Conservation (phyloP, 2,797 vertebrate genomes). For the Labroides dimidiatus region DNA sequence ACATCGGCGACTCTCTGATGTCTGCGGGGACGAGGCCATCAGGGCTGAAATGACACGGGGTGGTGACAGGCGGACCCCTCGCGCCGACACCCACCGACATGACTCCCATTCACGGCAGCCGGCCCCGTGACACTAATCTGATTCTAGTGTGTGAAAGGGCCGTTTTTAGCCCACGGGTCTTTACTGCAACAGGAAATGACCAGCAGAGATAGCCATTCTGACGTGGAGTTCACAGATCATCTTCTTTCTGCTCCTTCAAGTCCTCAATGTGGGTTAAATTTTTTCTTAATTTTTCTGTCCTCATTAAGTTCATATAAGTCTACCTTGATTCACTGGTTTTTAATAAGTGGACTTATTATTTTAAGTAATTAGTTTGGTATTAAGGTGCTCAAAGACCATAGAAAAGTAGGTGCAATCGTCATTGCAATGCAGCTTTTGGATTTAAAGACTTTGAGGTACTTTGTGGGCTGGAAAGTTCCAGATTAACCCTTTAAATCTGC, state of each 20-base stretch:
- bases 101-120: slow-evolving; percentile 70
- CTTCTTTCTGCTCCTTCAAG: slow-evolving; percentile 19
- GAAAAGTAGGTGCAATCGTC: slow-evolving; percentile 19
- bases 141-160: slow-evolving; percentile 69
- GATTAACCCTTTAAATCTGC: slow-evolving; percentile 21
- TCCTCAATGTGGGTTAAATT: background rate
- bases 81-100: slow-evolving; percentile 62
- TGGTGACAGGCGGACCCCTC: slow-evolving; percentile 65
- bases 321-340: slow-evolving; percentile 26
- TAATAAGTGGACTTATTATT: slow-evolving; percentile 30
- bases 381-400: slow-evolving; percentile 35
- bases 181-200: slow-evolving; percentile 64
- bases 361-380: slow-evolving; percentile 52
- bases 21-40: slow-evolving; percentile 69
- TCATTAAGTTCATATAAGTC: slow-evolving; percentile 14
- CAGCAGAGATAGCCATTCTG: slow-evolving; percentile 39
- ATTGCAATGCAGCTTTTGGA: slow-evolving; percentile 5
- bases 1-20: slow-evolving; percentile 68
- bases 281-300: background rate
- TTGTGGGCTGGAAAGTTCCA: slow-evolving; percentile 5
- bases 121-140: slow-evolving; percentile 78
- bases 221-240: slow-evolving; percentile 45
- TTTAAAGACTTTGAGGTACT: slow-evolving; percentile 9
- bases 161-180: slow-evolving; percentile 45
- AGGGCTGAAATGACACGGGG: slow-evolving; percentile 71